Evolutionary conservation across 1,140 invertebrate species (phyloP).

Genomic region (Meloidogyne floridensis): DNA sequence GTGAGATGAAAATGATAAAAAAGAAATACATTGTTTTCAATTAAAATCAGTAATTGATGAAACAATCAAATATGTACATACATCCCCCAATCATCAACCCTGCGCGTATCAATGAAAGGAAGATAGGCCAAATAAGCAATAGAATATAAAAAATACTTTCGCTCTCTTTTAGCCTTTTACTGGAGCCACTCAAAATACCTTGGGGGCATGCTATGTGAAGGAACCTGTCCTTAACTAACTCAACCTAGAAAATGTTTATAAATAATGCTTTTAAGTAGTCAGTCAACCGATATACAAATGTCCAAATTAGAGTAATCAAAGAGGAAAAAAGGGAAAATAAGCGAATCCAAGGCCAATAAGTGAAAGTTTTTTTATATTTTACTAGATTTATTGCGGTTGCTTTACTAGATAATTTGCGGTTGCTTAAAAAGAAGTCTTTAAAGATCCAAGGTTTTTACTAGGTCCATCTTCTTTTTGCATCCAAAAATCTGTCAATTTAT

Average conservation of each 20-base stretch:
- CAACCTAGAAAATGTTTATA: background rate
- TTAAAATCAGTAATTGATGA: no score
- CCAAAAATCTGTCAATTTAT: no score
- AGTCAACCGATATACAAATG: background rate
- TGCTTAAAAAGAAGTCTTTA: no score
- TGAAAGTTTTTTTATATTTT: background rate
- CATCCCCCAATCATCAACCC: background rate
- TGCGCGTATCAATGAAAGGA: background rate
- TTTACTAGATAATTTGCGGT: background rate
- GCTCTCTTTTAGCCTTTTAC: background rate
- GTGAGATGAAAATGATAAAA: no score
- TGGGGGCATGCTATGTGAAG: background rate
- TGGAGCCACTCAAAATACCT: background rate
- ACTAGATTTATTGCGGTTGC: background rate
- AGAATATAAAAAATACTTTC: background rate
- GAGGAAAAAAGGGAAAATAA: background rate
- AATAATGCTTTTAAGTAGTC: background rate
- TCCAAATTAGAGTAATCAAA: no score
- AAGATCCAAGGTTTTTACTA: no score
- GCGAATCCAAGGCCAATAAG: slow-evolving; percentile 5
- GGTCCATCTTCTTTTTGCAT: no score
- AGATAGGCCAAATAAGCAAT: background rate
- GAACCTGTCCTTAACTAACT: background rate
- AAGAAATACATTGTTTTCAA: no score
- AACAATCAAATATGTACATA: no score